Conservation (phyloP, 2,888 invertebrate genomes). For the Drosophila kambysellisi region DNA sequence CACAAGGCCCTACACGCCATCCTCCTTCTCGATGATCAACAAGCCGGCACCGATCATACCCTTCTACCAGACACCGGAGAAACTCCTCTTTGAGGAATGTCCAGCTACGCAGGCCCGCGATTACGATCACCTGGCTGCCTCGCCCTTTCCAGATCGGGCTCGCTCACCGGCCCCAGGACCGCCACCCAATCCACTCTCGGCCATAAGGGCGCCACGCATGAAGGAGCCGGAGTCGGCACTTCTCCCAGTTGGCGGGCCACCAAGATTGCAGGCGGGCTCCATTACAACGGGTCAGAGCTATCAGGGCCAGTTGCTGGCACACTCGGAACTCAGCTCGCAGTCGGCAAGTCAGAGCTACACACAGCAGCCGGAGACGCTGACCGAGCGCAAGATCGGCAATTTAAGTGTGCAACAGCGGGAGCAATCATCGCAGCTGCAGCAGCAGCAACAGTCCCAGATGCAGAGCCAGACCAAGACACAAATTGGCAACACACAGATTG, state of each 20-base stretch:
- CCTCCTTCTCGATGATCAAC: conserved; percentile 87
- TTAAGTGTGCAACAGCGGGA: conserved; percentile 86
- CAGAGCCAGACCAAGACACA: conserved; percentile 85
- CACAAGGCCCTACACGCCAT: conserved; percentile 88
- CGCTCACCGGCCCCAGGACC: conserved; percentile 91
- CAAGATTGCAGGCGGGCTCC: conserved; percentile 83
- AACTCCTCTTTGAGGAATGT: conserved; percentile 90
- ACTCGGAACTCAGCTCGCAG: conserved; percentile 86
- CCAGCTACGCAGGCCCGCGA: conserved; percentile 87
- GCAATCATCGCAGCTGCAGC: conserved; percentile 83
- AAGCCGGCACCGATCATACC: conserved; percentile 91
- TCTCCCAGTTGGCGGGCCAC: conserved; percentile 57
- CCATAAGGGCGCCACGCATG: conserved; percentile 88
- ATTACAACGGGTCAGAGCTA: conserved; percentile 85
- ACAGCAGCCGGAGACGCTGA: conserved; percentile 86
- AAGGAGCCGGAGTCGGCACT: conserved; percentile 85
- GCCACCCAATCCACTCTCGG: conserved; percentile 88
- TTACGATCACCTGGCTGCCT: conserved; percentile 88
- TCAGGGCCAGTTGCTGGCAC: conserved; percentile 82
- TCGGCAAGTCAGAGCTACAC: conserved; percentile 84
- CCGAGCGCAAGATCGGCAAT: conserved; percentile 86
- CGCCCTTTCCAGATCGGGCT: conserved; percentile 89
- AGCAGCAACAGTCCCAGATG: conserved; percentile 84
- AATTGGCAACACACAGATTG: conserved; percentile 87
- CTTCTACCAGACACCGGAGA: conserved; percentile 89